A percentile compares a stretch with the other conserved stretches of the same genome.
phyloP scores from a whole-genome alignment of 2,888 invertebrate genomes.

The Andrena chrysosceles region DNA sequence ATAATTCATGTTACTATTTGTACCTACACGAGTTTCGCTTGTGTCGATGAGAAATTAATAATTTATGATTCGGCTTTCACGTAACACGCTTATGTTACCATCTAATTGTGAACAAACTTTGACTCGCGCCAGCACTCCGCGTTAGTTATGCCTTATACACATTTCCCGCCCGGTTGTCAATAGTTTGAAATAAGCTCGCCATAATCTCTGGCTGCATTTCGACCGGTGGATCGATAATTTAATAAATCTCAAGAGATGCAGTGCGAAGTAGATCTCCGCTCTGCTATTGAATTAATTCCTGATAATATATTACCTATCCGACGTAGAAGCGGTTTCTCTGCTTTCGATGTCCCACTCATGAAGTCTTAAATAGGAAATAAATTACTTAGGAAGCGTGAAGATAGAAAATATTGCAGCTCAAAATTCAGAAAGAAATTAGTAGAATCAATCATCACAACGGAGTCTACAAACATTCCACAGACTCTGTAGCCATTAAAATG shows the following conservation, averaged over 20 bases:
- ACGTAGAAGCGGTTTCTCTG: background rate
- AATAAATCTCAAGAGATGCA: background rate
- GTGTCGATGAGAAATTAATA: constrained; percentile 53
- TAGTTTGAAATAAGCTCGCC: constrained; percentile 35
- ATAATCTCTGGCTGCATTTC: constrained; percentile 8
- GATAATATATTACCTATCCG: background rate
- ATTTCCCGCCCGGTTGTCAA: constrained; percentile 8
- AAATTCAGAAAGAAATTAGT: too few relatives aligned
- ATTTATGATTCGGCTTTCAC: constrained; percentile 39
- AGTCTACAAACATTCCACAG: too few relatives aligned
- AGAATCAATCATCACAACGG: too few relatives aligned
- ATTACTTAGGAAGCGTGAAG: background rate
- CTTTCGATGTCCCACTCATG: background rate
- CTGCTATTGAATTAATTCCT: background rate
- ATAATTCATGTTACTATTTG: constrained; percentile 50
- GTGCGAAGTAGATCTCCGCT: background rate
- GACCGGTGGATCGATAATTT: constrained; percentile 7
- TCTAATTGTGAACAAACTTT: constrained; percentile 50
- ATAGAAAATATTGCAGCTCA: background rate
- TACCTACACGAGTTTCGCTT: constrained; percentile 6
- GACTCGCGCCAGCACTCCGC: constrained; percentile 3
- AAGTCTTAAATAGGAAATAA: background rate
- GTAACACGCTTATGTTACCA: constrained; percentile 20
- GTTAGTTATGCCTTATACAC: constrained; percentile 20
- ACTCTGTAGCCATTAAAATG: too few relatives aligned